phyloP scores from a whole-genome alignment of 2,888 invertebrate genomes.

The Amblyjoppa fuscipennis region DNA sequence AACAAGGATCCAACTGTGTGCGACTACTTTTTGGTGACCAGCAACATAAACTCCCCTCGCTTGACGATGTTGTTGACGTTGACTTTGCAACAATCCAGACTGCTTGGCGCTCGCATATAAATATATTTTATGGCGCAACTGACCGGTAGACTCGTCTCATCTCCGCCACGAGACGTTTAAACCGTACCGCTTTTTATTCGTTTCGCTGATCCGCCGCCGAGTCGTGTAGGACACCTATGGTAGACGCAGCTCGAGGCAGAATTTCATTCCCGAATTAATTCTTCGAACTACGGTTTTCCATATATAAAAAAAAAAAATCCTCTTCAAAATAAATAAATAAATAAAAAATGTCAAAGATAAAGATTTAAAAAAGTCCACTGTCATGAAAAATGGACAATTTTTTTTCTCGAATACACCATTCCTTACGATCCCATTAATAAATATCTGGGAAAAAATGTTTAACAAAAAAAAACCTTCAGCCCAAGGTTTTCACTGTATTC shows the following conservation, averaged over 20 bases:
- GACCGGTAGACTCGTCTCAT: slow-evolving; percentile 4
- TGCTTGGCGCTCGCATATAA: slow-evolving; percentile 50
- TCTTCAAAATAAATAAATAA: background rate
- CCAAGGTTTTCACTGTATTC: no score
- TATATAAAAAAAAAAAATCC: background rate
- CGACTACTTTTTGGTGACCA: background rate
- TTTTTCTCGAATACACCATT: no score
- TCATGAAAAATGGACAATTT: no score
- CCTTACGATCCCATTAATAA: no score
- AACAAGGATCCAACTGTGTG: background rate
- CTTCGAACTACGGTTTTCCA: background rate
- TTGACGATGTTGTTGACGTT: slow-evolving; percentile 51
- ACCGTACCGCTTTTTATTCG: background rate
- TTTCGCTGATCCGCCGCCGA: background rate
- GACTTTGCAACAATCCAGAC: slow-evolving; percentile 57
- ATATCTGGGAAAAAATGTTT: no score
- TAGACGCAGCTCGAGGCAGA: background rate
- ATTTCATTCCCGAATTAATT: background rate
- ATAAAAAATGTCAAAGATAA: background rate
- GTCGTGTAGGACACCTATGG: background rate
- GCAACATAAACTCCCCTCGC: slow-evolving; percentile 38
- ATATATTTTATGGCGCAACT: slow-evolving; percentile 33
- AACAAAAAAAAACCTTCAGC: no score
- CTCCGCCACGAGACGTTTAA: background rate
- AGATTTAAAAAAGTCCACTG: background rate